A percentile compares a stretch with the other conserved stretches of the same genome.
Evolutionary conservation across 2,888 invertebrate species (phyloP).

Genomic region (Rhabditoides inermis): DNA sequence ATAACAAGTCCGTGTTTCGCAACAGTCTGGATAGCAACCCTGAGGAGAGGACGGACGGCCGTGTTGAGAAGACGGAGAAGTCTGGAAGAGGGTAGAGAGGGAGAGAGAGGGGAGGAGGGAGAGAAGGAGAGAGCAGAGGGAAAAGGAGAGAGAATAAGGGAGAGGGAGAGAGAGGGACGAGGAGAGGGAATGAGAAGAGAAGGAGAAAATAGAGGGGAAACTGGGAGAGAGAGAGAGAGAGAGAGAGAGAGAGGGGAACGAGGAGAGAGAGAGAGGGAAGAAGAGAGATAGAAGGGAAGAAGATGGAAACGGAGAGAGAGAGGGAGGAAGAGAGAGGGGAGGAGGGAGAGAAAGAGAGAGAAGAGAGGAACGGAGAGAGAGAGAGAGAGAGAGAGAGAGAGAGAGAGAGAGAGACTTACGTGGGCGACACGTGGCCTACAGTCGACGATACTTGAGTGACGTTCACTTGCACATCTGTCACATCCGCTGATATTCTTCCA

Average conservation of each 20-base stretch:
- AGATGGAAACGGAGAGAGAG: not conserved
- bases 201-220: conserved; percentile 4
- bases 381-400: not conserved
- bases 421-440: not conserved
- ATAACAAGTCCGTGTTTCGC: too few relatives aligned
- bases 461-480: too few relatives aligned
- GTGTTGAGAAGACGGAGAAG: too few relatives aligned
- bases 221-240: not conserved
- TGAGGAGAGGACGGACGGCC: too few relatives aligned
- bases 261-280: not conserved
- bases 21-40: too few relatives aligned
- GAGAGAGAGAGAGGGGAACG: not conserved
- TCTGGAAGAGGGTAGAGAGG: not conserved
- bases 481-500: too few relatives aligned
- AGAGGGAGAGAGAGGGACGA: conserved; percentile 5
- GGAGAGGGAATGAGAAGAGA: not conserved
- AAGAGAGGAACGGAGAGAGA: conserved; percentile 2
- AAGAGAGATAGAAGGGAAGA: conserved; percentile 1
- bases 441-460: conserved; percentile 8
- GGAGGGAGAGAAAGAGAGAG: conserved; percentile 8
- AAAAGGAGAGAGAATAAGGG: conserved; percentile 6
- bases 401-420: not conserved
- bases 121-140: not conserved
- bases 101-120: not conserved
- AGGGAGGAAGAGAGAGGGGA: not conserved